Percentiles rank a stretch among this genome's conserved stretches.
phyloP scores from a whole-genome alignment of 2,797 vertebrate genomes.

The Masticophis lateralis region DNA sequence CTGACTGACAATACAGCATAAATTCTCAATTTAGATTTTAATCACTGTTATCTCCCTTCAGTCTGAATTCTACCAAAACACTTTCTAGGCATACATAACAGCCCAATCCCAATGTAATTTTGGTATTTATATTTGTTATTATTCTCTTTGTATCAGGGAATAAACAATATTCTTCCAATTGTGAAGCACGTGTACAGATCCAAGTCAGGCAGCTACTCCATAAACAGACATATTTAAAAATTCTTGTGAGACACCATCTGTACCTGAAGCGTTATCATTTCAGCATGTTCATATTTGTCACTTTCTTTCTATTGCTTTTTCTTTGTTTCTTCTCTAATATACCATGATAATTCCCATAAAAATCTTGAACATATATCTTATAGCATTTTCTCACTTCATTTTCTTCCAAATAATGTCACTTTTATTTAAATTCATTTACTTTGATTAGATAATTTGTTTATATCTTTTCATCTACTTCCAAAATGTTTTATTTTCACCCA shows the following conservation, averaged over 20 bases:
- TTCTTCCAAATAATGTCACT: neutral
- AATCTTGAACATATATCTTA: neutral
- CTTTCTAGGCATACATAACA: neutral
- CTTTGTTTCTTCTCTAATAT: neutral
- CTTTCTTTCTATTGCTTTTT: neutral
- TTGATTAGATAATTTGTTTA: neutral
- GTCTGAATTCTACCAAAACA: neutral
- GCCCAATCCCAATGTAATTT: neutral
- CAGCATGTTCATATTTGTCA: neutral
- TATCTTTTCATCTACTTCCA: neutral
- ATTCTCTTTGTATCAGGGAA: neutral
- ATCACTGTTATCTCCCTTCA: neutral
- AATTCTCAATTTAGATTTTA: neutral
- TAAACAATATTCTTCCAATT: neutral
- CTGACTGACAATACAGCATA: neutral
- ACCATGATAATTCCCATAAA: neutral
- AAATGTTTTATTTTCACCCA: neutral
- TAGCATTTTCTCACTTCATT: neutral
- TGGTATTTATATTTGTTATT: neutral
- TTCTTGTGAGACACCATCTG: neutral
- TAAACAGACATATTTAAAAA: neutral
- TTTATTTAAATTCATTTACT: neutral
- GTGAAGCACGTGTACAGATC: neutral
- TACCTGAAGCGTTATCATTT: neutral
- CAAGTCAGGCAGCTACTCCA: neutral